Conservation (phyloP, 2,113 vertebrate species). For the Phodopus roborovskii region DNA sequence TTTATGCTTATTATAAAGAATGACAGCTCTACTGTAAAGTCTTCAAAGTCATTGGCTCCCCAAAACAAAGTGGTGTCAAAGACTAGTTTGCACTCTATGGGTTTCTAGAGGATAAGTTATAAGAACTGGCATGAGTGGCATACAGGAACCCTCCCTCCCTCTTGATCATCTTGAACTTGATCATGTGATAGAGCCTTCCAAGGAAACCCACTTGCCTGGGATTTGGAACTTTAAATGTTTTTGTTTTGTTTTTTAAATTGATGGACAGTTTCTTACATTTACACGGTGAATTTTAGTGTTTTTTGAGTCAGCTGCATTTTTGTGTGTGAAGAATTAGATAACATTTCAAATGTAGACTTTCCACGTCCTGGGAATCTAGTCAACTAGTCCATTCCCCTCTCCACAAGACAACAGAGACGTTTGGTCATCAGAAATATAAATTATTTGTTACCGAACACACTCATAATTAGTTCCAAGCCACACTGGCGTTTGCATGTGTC, state of each 20-base stretch:
- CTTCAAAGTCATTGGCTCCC: not conserved
- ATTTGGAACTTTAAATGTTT: conserved; percentile 39
- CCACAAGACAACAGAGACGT: conserved; percentile 66
- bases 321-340: conserved; percentile 43
- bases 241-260: not conserved
- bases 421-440: conserved; percentile 65
- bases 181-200: conserved; percentile 36
- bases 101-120: not conserved
- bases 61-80: not conserved
- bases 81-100: not conserved
- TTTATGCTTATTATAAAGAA: conserved; percentile 60
- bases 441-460: conserved; percentile 50
- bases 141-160: not conserved
- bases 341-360: conserved; percentile 41
- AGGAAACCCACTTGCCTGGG: conserved; percentile 26
- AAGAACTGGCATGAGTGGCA: not conserved
- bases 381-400: conserved; percentile 52
- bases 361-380: conserved; percentile 58
- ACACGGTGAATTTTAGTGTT: conserved; percentile 7
- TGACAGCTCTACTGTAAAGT: conserved; percentile 3
- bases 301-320: conserved; percentile 58
- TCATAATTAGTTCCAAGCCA: conserved; percentile 56
- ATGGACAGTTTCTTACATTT: not conserved
- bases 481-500: conserved; percentile 31
- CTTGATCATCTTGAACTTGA: not conserved